A percentile compares a stretch with the other conserved stretches of the same genome.
These are phyloP conservation scores for Malurus elegans DNA, from an alignment of 2,113 vertebrate genomes.

Conservation along the genomic window DNA sequence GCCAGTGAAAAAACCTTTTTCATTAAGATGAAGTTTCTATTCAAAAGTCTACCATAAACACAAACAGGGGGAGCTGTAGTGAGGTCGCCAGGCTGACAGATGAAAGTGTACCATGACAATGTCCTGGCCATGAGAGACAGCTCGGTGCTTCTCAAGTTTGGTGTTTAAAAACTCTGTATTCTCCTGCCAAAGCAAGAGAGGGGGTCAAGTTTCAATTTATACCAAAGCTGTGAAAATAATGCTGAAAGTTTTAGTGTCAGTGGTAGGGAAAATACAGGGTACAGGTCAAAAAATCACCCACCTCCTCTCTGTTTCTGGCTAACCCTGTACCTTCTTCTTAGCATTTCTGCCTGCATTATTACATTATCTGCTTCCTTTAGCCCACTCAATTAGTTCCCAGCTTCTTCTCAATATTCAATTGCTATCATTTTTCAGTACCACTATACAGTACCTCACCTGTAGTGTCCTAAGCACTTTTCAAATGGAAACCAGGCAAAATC, in stretches of 20 bases:
- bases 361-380: neutral
- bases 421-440: neutral
- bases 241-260: neutral
- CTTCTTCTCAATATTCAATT: neutral
- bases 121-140: neutral
- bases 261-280: neutral
- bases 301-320: neutral
- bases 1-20: neutral
- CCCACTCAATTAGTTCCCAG: neutral
- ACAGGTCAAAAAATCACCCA: neutral
- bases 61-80: neutral
- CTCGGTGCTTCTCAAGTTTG: neutral
- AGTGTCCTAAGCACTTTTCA: neutral
- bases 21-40: neutral
- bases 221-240: neutral
- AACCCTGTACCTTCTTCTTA: fast-evolving
- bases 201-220: neutral
- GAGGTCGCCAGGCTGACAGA: neutral
- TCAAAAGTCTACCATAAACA: neutral
- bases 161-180: neutral
- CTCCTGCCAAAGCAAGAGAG: neutral
- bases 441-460: too few species aligned
- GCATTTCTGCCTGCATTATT: neutral
- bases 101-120: neutral
- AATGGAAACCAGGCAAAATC: neutral